Percentiles rank a stretch among this genome's conserved stretches.
Evolutionary conservation across 2,797 vertebrate species (phyloP).

Genomic region (Fistularia tabacaria): DNA sequence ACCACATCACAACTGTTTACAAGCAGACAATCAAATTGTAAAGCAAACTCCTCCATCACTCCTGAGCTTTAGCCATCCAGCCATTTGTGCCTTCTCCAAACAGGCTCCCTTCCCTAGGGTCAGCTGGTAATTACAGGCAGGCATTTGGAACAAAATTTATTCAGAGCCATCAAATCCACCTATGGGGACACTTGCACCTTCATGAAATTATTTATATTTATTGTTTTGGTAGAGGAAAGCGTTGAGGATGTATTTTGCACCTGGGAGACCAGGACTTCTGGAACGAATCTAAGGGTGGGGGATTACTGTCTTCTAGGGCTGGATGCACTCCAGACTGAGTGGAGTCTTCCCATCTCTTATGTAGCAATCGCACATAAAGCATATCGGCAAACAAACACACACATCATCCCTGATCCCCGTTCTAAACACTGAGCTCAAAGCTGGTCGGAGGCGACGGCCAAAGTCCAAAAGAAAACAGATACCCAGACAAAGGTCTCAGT

Average conservation of each 20-base stretch:
- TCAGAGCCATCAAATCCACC: constrained; percentile 44
- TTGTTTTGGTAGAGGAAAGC: constrained; percentile 16
- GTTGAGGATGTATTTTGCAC: neutral
- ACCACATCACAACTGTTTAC: constrained; percentile 39
- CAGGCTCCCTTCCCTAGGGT: constrained; percentile 11
- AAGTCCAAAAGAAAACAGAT: constrained; percentile 11
- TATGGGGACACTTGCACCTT: constrained; percentile 57
- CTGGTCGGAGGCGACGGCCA: constrained; percentile 9
- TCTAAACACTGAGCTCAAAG: constrained; percentile 16
- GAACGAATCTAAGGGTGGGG: neutral
- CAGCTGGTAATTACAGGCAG: constrained; percentile 13
- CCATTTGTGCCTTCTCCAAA: constrained; percentile 78
- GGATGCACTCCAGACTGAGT: constrained; percentile 8
- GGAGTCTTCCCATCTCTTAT: constrained; percentile 26
- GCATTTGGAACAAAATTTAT: constrained; percentile 30
- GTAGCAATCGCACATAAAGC: constrained; percentile 62
- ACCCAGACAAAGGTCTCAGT: constrained; percentile 41
- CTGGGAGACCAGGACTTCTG: too few species aligned
- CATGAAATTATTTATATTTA: constrained; percentile 36
- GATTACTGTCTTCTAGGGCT: constrained; percentile 4
- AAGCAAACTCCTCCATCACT: constrained; percentile 32
- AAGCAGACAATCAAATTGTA: constrained; percentile 49
- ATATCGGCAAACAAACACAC: constrained; percentile 5
- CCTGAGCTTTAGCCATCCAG: constrained; percentile 76
- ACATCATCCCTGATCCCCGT: constrained; percentile 5